phyloP scores from a whole-genome alignment of 2,797 vertebrate species.

The Danio jaintianensis region DNA sequence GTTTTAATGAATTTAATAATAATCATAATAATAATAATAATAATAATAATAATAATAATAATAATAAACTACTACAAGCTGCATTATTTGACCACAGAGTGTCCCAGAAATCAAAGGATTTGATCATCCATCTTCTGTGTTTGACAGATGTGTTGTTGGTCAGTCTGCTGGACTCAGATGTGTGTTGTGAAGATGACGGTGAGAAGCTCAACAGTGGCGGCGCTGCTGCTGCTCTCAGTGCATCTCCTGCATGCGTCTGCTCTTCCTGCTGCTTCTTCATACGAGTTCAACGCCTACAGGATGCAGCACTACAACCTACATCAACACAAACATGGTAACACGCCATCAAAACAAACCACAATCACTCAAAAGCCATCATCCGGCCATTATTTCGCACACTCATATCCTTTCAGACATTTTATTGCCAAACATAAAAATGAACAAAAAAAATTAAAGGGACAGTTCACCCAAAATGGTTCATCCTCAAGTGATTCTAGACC shows the following conservation, averaged over 20 bases:
- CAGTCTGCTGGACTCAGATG: not conserved
- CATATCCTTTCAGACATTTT: too few relatives aligned
- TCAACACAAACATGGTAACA: constrained; percentile 74
- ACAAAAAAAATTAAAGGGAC: too few relatives aligned
- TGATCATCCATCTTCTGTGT: not conserved
- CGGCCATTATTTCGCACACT: too few relatives aligned
- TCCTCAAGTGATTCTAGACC: too few relatives aligned
- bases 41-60: too few relatives aligned
- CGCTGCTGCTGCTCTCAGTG: constrained; percentile 68
- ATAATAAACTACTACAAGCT: not conserved
- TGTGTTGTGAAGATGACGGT: constrained; percentile 60
- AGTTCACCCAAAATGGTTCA: not conserved
- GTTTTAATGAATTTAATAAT: too few relatives aligned
- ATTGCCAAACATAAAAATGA: too few relatives aligned
- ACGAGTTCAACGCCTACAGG: constrained; percentile 82
- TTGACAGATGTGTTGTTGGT: not conserved
- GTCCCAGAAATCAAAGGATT: too few relatives aligned
- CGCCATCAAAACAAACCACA: not conserved
- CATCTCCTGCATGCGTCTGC: constrained; percentile 67
- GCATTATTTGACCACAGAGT: too few relatives aligned
- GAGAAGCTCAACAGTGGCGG: constrained; percentile 27
- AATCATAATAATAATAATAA: too few relatives aligned
- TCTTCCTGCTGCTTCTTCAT: constrained; percentile 73
- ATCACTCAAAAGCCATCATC: not conserved
- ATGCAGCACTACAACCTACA: constrained; percentile 83